Percentiles rank a stretch among this genome's conserved stretches.
Evolutionary conservation across 1,140 invertebrate genomes (phyloP).

Genomic region (Formica selysi): DNA sequence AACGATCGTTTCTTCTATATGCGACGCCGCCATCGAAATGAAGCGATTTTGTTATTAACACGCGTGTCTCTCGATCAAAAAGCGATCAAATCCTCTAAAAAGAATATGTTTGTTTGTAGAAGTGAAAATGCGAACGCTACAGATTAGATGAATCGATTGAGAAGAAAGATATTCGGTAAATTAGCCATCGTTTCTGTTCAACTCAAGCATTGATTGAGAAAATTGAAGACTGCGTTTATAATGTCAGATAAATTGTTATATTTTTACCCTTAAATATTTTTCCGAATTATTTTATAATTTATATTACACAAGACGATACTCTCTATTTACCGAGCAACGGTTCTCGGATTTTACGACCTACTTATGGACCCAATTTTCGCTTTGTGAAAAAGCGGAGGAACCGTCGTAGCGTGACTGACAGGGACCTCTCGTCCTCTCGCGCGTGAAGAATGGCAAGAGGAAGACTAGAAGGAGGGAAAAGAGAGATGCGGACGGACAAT

Average conservation of each 20-base stretch:
- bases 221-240: neutral
- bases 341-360: conserved; percentile 46
- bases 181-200: neutral
- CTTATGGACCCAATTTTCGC: conserved; percentile 56
- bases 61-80: conserved; percentile 58
- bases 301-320: neutral
- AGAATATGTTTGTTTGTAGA: neutral
- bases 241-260: neutral
- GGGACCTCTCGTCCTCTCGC: conserved; percentile 52
- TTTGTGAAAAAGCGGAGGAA: conserved; percentile 59
- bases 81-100: conserved; percentile 13
- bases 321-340: neutral
- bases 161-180: conserved; percentile 11
- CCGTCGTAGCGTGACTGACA: conserved; percentile 58
- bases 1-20: conserved; percentile 11
- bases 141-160: conserved; percentile 11
- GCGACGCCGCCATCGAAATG: conserved; percentile 54
- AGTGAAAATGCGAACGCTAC: conserved; percentile 36
- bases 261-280: neutral
- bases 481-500: conserved; percentile 73
- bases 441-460: conserved; percentile 58
- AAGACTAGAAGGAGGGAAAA: conserved; percentile 49
- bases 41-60: conserved; percentile 62
- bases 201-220: neutral
- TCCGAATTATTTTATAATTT: neutral